Base-by-base conservation (phyloP, 2,113 vertebrate genomes). In the Rhodinocichla rosea region DNA sequence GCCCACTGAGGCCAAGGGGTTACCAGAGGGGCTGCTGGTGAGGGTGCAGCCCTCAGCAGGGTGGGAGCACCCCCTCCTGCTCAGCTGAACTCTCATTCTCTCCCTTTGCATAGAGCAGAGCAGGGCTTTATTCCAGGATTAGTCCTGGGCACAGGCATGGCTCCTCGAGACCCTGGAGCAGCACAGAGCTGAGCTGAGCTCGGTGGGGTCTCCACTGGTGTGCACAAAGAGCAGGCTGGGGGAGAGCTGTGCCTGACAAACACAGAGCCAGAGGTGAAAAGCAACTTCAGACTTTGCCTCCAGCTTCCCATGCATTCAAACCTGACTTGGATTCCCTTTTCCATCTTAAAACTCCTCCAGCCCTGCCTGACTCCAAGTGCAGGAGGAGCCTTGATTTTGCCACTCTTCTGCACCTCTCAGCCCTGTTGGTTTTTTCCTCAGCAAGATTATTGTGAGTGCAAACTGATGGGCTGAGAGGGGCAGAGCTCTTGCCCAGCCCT, bases 61-160 rank as follows among this genome's bases (percentile, higher is more conserved):
- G 15, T 27, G n/a, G 89, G 63, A 87, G 39, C 4, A 10, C 57
- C n/a, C 49, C 35, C 63, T 67, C 32, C 73, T 59, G 75, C 32
- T 73, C 53, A 28, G 40, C 42, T 76, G 30, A 50, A 8, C 1
- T 0, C 37, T 2, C 1, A 1, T 64, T 22, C 21, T 63, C 53
- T 50, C 33, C 13, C 26, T 35, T 65, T 18, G 9, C 42, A 35
- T 9, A 26, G 3, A 0, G 2, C 18, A 87, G 32, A 50, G 57
- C 68, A 50, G 47, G 26, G 37, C 26, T 79, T 75, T 52, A 10
- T n/a, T 62, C 32, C 23, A n/a, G 39, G 32, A 5, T 57, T 39
- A 21, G 24, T 45, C 17, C 55, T 1, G 2, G 42, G 47, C 39
- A 57, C 39, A 40, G 52, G 17, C 33, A 17, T 1, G 30, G 50